Base-by-base conservation (phyloP, 2,113 vertebrate genomes). In the Cheilinus undulatus region DNA sequence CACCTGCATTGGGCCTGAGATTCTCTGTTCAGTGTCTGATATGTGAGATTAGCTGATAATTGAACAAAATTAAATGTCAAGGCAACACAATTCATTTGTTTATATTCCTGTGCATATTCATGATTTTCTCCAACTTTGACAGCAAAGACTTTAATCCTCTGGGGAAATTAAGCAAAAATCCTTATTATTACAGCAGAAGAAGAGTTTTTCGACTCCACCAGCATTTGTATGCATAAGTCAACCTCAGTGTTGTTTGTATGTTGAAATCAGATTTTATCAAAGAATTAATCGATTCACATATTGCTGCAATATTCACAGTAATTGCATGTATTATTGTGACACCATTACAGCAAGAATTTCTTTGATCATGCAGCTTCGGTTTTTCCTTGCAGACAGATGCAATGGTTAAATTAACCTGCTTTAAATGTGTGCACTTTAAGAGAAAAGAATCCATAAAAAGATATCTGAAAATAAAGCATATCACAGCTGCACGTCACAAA, bases 101-200 rank as follows among this genome's bases (percentile, higher is more conserved):
- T 78, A 60, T 50, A 61, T 70, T 80, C 68, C 52, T 38, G 61
- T 57, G 54, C 28, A 27, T 75, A 62, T 72, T 70, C 53, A 20
- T 46, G 73, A 60, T 81, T 58, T 75, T 73, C 50, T 36, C 56
- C 43, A 53, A 78, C 72, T 86, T 61, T 78, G 75, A 84, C 80
- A 76, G 60, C 63, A 49, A 56, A 76, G 43, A 68, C 24, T 59
- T 45, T 52, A 76, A 76, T 80, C 58, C 78, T 69, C 78, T 32
- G 6, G 80, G 86, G 84, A 88, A 90, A 86, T 81, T 72, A 85
- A 73, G 63, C 46, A 79, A 58, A 82, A 77, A 80, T 70, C 52
- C 56, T 70, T 72, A 80, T 80, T 71, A 89, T 84, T 78, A 68
- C 74, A 85, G 69, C 65, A 66, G 71, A 46, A 75, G 60, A 69